These are phyloP conservation scores for Atta texana DNA, from an alignment of 1,140 invertebrate species.

Conservation along the genomic window DNA sequence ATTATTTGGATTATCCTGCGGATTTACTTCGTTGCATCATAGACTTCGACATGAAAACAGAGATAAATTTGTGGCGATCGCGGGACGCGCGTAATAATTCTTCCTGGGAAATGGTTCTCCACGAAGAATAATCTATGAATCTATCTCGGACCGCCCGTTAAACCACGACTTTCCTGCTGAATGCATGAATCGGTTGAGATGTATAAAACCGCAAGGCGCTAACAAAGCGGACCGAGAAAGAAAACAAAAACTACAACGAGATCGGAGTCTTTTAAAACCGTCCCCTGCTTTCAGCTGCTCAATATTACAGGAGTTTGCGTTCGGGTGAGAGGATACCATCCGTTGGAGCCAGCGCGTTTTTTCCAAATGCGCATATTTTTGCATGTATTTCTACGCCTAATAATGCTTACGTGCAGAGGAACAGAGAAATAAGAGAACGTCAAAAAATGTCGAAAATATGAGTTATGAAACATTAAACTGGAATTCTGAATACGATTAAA, in stretches of 20 bases:
- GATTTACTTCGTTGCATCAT: constrained; percentile 20
- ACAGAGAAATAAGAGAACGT: neutral
- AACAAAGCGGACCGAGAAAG: constrained; percentile 24
- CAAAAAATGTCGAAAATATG: constrained; percentile 10
- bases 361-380: constrained; percentile 44
- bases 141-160: neutral
- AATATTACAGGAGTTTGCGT: constrained; percentile 16
- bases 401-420: neutral
- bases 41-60: constrained; percentile 29
- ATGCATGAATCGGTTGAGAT: constrained; percentile 21
- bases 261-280: constrained; percentile 17
- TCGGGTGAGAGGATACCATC: neutral
- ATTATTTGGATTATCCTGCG: constrained; percentile 5
- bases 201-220: constrained; percentile 23
- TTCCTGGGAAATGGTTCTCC: constrained; percentile 27
- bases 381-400: constrained; percentile 40
- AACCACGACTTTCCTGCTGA: constrained; percentile 20
- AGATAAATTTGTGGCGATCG: constrained; percentile 9
- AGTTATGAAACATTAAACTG: constrained; percentile 18
- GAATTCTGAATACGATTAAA: constrained; percentile 14
- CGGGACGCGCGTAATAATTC: constrained; percentile 17
- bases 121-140: constrained; percentile 12
- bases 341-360: neutral
- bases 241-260: constrained; percentile 2
- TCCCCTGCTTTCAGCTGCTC: neutral